Evolutionary conservation across 2,888 invertebrate genomes (phyloP).

Genomic region (Prosapia bicincta): DNA sequence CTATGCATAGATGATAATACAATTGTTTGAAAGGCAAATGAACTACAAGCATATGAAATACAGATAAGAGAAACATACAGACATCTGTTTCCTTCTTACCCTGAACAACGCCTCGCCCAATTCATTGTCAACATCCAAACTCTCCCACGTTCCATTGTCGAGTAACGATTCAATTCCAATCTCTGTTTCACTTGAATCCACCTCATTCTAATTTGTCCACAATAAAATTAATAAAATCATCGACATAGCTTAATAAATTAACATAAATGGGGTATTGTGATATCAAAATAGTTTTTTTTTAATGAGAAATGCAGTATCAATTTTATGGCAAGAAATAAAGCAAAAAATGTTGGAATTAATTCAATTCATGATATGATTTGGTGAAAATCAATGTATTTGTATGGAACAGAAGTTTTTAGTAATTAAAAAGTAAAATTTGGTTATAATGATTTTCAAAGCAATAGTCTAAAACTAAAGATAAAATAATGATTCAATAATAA

Average conservation of each 20-base stretch:
- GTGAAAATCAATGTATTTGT: too few species aligned
- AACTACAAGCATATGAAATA: neutral
- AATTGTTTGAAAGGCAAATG: neutral
- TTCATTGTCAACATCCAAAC: constrained; percentile 54
- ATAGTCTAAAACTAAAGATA: too few species aligned
- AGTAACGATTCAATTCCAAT: constrained; percentile 55
- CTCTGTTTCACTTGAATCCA: constrained; percentile 52
- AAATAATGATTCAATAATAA: too few species aligned
- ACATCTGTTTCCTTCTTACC: constrained; percentile 49
- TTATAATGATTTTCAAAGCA: too few species aligned
- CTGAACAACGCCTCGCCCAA: constrained; percentile 56
- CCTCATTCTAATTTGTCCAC: constrained; percentile 42
- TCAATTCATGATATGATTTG: too few species aligned
- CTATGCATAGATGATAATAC: constrained; percentile 3
- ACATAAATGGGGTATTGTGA: too few species aligned
- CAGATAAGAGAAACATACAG: neutral
- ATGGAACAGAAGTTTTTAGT: too few species aligned
- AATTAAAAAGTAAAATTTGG: too few species aligned
- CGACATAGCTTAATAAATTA: neutral
- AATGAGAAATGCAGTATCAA: too few species aligned
- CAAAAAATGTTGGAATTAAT: too few species aligned
- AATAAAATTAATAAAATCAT: neutral
- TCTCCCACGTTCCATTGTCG: constrained; percentile 60
- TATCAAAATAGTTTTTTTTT: too few species aligned
- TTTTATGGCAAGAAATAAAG: too few species aligned